Base-by-base conservation (phyloP, 2,888 invertebrate genomes). In the Oscheius myriophilus region DNA sequence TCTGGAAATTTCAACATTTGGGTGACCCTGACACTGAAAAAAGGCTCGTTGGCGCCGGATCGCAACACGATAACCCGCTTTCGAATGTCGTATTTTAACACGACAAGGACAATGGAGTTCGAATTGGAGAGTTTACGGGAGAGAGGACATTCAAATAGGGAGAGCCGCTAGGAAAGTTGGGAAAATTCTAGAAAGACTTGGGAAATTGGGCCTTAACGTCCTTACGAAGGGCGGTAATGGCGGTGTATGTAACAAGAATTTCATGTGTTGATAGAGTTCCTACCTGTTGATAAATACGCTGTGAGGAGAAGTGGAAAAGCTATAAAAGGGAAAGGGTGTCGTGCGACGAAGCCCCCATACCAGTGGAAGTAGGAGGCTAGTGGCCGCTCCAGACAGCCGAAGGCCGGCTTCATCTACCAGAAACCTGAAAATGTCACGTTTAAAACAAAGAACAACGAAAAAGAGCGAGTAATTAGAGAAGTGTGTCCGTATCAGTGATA, bases 361-460 rank as follows among this genome's bases (percentile, higher is more conserved):
- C 59, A 54, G 54, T 75, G 73, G 70, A 82, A 84, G 72, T 81
- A 82, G 39, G 62, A 65, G 63, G 78, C 75, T 7, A 81, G 70
- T 49, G 72, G 73, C 12, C 75, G 69, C 57, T 82, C 82, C 39
- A 82, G 64, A 65, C 81, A 82, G 65, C 80, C 81, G 58, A 80
- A 82, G 18, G 54, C 67, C 21, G 65, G 53, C 64, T 42, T 57
- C 66, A 52, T 66, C 58, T 46, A 49, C 33, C 9, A 26, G 23
- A 39, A 18, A 33, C 33, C 9, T 2, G 54, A 26, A 54, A 26
- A 16, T 55, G 33, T 55, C 14, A 41, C 3, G 18, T 49, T 49
- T 49, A n/a, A 16, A 45, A 6, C 21, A 4, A 49, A 49, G 49
- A 49, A 49, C 2, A 11, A 25, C 16, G 26, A 43, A 53, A 54